phyloP scores from a whole-genome alignment of 2,113 vertebrate species.

The Alligator mississippiensis region DNA sequence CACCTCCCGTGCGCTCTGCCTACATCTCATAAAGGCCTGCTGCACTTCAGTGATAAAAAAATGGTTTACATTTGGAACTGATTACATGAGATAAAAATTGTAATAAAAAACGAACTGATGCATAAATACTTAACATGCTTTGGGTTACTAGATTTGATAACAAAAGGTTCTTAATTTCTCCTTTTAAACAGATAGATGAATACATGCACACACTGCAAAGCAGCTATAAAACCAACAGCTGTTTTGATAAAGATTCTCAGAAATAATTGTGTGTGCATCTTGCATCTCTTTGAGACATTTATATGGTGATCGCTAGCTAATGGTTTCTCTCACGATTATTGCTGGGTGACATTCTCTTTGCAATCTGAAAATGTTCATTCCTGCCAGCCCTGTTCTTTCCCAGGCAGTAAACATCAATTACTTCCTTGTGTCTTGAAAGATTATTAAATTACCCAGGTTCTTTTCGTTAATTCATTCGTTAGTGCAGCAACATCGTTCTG shows the following conservation, averaged over 20 bases:
- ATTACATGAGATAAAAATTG: conserved; percentile 67
- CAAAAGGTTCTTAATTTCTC: conserved; percentile 47
- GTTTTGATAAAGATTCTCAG: conserved; percentile 22
- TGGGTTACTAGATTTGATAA: conserved; percentile 51
- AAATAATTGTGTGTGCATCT: conserved; percentile 17
- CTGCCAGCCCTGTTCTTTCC: background rate
- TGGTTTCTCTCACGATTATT: background rate
- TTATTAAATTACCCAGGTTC: background rate
- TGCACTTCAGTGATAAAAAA: conserved; percentile 51
- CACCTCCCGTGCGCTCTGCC: conserved; percentile 51
- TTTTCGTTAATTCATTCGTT: background rate
- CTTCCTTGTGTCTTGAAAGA: background rate
- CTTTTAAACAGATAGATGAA: conserved; percentile 25
- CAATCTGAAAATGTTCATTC: background rate
- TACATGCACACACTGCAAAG: background rate
- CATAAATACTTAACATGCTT: conserved; percentile 49
- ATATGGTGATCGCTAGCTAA: background rate
- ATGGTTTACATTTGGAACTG: conserved; percentile 69
- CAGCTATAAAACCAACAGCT: conserved; percentile 27
- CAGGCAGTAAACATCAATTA: fast-evolving
- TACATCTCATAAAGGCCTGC: conserved; percentile 64
- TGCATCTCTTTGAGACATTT: conserved; percentile 4
- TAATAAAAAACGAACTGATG: conserved; percentile 11
- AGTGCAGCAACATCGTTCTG: background rate
- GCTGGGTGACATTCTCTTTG: background rate